These are phyloP conservation scores for Botia kubotai DNA, from an alignment of 2,797 vertebrate genomes.

Conservation along the genomic window DNA sequence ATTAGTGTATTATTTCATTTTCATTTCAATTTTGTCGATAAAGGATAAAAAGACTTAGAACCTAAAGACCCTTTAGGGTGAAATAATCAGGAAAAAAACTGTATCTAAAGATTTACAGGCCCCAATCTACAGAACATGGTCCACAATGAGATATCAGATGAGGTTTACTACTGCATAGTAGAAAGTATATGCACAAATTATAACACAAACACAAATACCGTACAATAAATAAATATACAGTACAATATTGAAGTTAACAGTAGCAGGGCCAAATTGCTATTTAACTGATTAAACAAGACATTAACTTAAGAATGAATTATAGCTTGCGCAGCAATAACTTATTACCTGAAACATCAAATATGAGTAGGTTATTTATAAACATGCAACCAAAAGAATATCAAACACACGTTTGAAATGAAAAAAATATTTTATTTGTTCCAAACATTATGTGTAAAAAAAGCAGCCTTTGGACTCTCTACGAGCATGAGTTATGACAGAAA, in stretches of 20 bases:
- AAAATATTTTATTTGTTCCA: slow-evolving; percentile 48
- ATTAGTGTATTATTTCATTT: slow-evolving; percentile 17
- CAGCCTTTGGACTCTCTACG: slow-evolving; percentile 67
- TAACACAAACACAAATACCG: too few species aligned
- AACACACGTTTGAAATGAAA: slow-evolving; percentile 42
- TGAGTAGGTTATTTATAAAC: slow-evolving; percentile 3
- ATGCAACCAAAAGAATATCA: slow-evolving; percentile 37
- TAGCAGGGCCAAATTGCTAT: not conserved
- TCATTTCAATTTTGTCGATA: not conserved
- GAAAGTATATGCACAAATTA: too few species aligned
- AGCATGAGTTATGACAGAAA: slow-evolving; percentile 79
- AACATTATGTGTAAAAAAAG: slow-evolving; percentile 56
- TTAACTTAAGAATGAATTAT: not conserved
- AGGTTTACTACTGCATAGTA: too few species aligned
- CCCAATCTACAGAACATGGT: too few species aligned
- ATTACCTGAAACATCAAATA: slow-evolving; percentile 9
- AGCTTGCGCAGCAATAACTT: not conserved
- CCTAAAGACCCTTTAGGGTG: too few species aligned
- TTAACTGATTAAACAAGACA: not conserved
- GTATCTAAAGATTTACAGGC: too few species aligned
- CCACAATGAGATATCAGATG: too few species aligned
- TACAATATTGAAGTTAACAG: not conserved
- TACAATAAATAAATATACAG: not conserved
- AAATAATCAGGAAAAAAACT: too few species aligned
- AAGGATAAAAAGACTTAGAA: not conserved